Percentiles rank a stretch among this genome's conserved stretches.
These are phyloP conservation scores for Dendroctonus ponderosae DNA, from an alignment of 1,140 invertebrate species.

Conservation along the genomic window DNA sequence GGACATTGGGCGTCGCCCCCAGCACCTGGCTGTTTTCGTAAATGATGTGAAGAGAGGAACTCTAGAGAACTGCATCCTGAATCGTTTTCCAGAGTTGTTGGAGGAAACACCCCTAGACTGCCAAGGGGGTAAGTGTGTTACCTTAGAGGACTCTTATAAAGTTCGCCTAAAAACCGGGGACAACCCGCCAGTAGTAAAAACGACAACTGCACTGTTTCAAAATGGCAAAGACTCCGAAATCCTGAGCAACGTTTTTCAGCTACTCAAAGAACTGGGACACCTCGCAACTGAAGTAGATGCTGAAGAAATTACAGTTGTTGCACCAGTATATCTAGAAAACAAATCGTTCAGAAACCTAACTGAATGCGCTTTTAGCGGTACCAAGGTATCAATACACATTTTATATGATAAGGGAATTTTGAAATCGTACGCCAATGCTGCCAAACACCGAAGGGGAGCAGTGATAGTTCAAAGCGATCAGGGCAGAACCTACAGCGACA, in stretches of 20 bases:
- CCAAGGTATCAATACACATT: background rate
- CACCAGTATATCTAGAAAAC: background rate
- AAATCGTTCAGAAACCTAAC: background rate
- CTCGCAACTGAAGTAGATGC: background rate
- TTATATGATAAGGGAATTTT: background rate
- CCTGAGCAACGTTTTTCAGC: background rate
- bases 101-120: background rate
- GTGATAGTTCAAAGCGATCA: background rate
- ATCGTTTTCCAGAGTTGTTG: background rate
- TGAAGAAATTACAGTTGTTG: background rate
- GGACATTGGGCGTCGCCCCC: too few species aligned
- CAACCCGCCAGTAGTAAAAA: background rate
- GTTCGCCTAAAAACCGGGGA: conserved; percentile 1
- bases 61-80: background rate
- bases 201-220: background rate
- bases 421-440: background rate
- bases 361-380: background rate
- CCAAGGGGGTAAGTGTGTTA: background rate
- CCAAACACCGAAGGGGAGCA: background rate
- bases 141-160: background rate
- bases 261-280: background rate
- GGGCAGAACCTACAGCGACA: background rate
- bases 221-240: background rate
- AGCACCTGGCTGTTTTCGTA: too few species aligned
- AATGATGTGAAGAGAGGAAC: too few species aligned